Evolutionary conservation across 2,113 vertebrate genomes (phyloP).

Genomic region (Opisthocomus hoazin): DNA sequence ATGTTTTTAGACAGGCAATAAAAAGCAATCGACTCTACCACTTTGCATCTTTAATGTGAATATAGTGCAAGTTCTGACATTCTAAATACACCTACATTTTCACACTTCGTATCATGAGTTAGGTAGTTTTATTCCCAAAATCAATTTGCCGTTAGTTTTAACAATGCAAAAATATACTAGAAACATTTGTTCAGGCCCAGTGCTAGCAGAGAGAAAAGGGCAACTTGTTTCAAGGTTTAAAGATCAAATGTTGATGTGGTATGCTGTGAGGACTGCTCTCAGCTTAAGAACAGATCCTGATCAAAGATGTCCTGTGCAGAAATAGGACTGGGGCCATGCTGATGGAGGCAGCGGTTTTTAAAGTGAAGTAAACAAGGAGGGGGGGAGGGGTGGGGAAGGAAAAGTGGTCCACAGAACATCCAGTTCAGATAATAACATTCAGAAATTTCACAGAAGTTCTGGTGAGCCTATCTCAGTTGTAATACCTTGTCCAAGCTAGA

Average conservation of each 20-base stretch:
- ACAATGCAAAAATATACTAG: not conserved
- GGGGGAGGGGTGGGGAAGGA: too few species aligned
- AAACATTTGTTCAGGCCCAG: not conserved
- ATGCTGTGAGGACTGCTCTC: not conserved
- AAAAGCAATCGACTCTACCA: not conserved
- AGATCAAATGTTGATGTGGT: not conserved
- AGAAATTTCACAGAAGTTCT: not conserved
- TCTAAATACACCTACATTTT: not conserved
- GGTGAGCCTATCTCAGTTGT: not conserved
- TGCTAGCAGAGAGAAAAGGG: not conserved
- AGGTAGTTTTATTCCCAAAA: not conserved
- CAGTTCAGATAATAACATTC: not conserved
- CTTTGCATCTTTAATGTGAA: not conserved
- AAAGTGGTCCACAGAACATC: not conserved
- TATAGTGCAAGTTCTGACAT: not conserved
- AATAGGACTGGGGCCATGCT: not conserved
- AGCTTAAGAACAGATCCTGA: not conserved
- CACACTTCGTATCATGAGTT: not conserved
- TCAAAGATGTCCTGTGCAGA: not conserved
- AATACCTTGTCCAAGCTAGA: not conserved
- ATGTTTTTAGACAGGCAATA: not conserved
- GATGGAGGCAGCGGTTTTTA: not conserved
- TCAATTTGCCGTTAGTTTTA: not conserved
- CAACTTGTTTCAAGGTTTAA: not conserved
- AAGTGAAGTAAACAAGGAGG: not conserved